Conservation (phyloP, 2,113 vertebrate genomes). For the Apeltes quadracus region DNA sequence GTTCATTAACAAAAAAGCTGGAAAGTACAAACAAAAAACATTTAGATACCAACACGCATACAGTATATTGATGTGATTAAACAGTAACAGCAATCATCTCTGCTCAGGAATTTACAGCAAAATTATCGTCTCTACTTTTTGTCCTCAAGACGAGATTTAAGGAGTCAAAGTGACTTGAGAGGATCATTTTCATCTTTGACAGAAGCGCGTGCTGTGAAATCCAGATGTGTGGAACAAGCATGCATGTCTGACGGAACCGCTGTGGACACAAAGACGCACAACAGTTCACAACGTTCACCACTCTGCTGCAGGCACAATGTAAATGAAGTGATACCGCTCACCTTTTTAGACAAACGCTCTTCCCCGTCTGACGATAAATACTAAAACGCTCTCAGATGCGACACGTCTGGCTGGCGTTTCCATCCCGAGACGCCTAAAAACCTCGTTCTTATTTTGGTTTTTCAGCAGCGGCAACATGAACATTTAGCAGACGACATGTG, state of each 20-base stretch:
- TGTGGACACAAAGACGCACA: slow-evolving; percentile 35
- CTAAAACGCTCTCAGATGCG: slow-evolving; percentile 48
- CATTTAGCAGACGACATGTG: slow-evolving; percentile 36
- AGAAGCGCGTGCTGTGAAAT: slow-evolving; percentile 20
- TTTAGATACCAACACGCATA: slow-evolving; percentile 59
- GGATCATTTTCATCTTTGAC: slow-evolving; percentile 24
- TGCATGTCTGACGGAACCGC: slow-evolving; percentile 32
- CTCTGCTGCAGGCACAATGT: slow-evolving; percentile 50
- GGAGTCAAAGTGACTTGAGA: not conserved
- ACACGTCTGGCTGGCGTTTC: slow-evolving; percentile 44
- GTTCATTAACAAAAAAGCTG: slow-evolving; percentile 64
- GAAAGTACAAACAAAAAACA: slow-evolving; percentile 73
- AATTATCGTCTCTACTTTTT: slow-evolving; percentile 15
- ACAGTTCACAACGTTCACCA: slow-evolving; percentile 45
- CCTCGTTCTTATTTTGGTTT: slow-evolving; percentile 46
- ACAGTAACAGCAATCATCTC: slow-evolving; percentile 23
- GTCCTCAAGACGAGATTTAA: slow-evolving; percentile 19
- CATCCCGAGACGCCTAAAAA: slow-evolving; percentile 13
- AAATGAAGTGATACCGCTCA: slow-evolving; percentile 12
- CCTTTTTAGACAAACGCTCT: not conserved
- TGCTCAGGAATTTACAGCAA: slow-evolving; percentile 11
- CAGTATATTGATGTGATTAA: slow-evolving; percentile 53
- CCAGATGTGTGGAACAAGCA: slow-evolving; percentile 23
- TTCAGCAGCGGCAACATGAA: slow-evolving; percentile 34
- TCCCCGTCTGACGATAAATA: slow-evolving; percentile 40